Evolutionary conservation across 2,888 invertebrate genomes (phyloP), one percentile per base, ranked within the genome.

Genomic region (Epistrophe eligans): DNA sequence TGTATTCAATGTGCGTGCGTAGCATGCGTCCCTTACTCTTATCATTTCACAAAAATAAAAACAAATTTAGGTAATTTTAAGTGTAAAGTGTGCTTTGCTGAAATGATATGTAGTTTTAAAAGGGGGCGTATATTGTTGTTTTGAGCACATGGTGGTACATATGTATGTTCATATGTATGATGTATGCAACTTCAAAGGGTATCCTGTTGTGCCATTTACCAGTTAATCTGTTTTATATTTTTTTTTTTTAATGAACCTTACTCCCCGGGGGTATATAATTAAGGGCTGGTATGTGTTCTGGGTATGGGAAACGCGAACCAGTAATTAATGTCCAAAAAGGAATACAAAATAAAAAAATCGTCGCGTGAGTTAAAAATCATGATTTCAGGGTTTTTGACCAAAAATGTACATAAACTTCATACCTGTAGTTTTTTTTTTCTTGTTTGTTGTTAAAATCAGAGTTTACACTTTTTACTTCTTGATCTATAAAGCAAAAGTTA

Each of bases 101-200:
- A 55, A 57, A 52, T 55, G 74, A 64, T 62, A n/a, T n/a, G n/a
- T n/a, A 64, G 19, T 73, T 67, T 40, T 10, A 77, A 77, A 81
- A 32, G 80, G 72, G 81, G 84, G 84, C 77, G 77, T 73, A 58
- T 72, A 50, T 66, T 45, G 50, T 77, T 66, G 43, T 55, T 77
- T 40, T 70, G 43, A 48, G 48, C 80, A 80, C 72, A 80, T 80
- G 80, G 35, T 76, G 32, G 55, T 28, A 50, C 4, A 50, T 19
- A 19, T 6, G 52, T 57, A 60, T n/a, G n/a, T n/a, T n/a, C 24
- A 24, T 24, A 24, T 24, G 24, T 24, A 24, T 24, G 64, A 52
- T 72, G 76, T 66, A 38, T n/a, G 38, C 28, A 50, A 67, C 73
- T 76, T 76, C 28, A 64, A 71, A 43, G 58, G 80, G 58, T 76